Evolutionary conservation across 2,888 invertebrate genomes (phyloP).

Genomic region (Carabus problematicus): DNA sequence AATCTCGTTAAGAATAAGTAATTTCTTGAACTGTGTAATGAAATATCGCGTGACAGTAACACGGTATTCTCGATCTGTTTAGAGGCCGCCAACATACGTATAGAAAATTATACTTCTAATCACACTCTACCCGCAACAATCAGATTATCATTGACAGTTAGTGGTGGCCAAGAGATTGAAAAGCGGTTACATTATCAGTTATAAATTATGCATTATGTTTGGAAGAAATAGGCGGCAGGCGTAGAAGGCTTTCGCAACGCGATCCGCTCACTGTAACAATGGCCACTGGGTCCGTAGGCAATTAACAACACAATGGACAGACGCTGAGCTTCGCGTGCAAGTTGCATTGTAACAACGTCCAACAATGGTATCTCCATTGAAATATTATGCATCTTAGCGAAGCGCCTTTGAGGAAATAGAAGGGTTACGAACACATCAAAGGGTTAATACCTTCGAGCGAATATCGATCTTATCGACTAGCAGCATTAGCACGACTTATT

Average conservation of each 20-base stretch:
- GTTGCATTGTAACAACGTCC: constrained; percentile 12
- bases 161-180: constrained; percentile 28
- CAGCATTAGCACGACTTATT: too few species aligned
- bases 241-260: constrained; percentile 5
- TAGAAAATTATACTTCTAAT: not conserved
- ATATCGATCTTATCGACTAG: too few species aligned
- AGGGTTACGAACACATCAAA: not conserved
- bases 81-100: not conserved
- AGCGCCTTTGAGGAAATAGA: constrained; percentile 6
- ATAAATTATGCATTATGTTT: constrained; percentile 37
- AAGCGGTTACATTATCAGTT: constrained; percentile 29
- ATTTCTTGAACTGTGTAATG: too few species aligned
- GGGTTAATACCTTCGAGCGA: too few species aligned
- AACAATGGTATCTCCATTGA: constrained; percentile 16
- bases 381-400: constrained; percentile 15
- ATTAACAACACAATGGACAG: constrained; percentile 24
- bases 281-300: constrained; percentile 22
- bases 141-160: constrained; percentile 23
- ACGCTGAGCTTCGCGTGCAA: constrained; percentile 22
- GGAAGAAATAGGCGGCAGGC: constrained; percentile 10
- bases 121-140: constrained; percentile 24
- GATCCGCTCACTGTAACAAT: constrained; percentile 20
- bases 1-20: too few species aligned
- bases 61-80: not conserved
- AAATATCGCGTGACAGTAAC: not conserved